A percentile compares a stretch with the other conserved stretches of the same genome.
Conservation (phyloP, 2,113 vertebrate species). For the Chaetodon trifascialis region DNA sequence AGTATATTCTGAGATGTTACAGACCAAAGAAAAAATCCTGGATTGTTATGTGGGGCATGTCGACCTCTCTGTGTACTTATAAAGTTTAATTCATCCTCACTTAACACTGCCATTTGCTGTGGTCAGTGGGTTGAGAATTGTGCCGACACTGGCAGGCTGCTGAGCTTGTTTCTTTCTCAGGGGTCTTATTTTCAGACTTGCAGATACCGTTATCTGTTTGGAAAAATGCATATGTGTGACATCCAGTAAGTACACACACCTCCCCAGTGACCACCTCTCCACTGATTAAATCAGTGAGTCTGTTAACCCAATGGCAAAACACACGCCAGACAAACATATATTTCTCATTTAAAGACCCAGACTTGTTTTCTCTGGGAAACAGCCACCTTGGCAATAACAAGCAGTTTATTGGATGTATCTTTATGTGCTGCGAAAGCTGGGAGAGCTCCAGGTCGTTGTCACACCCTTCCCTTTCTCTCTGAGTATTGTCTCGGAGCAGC, state of each 20-base stretch:
- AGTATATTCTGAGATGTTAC: too few species aligned
- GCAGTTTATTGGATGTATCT: slow-evolving; percentile 74
- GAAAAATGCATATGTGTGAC: slow-evolving; percentile 21
- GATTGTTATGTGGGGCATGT: too few species aligned
- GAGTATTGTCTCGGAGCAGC: slow-evolving; percentile 49
- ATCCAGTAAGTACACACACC: not conserved
- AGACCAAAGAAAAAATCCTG: too few species aligned
- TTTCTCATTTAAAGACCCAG: slow-evolving; percentile 43
- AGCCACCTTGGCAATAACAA: slow-evolving; percentile 67
- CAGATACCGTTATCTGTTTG: slow-evolving; percentile 24
- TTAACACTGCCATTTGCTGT: not conserved
- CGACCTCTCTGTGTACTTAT: too few species aligned
- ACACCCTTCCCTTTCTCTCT: slow-evolving; percentile 38
- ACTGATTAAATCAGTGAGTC: slow-evolving; percentile 61
- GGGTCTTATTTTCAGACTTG: not conserved
- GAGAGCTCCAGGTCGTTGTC: slow-evolving; percentile 66
- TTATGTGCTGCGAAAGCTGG: slow-evolving; percentile 69
- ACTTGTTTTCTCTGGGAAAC: slow-evolving; percentile 60
- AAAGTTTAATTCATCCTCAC: not conserved
- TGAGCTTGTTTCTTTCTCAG: slow-evolving; percentile 31
- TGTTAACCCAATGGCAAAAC: slow-evolving; percentile 45
- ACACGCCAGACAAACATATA: slow-evolving; percentile 48
- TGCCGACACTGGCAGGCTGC: slow-evolving; percentile 4
- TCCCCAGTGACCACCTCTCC: slow-evolving; percentile 21
- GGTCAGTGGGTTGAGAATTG: not conserved